A percentile compares a stretch with the other conserved stretches of the same genome.
Conservation (phyloP, 1,140 invertebrate species). For the Panagrolaimus sp. region DNA sequence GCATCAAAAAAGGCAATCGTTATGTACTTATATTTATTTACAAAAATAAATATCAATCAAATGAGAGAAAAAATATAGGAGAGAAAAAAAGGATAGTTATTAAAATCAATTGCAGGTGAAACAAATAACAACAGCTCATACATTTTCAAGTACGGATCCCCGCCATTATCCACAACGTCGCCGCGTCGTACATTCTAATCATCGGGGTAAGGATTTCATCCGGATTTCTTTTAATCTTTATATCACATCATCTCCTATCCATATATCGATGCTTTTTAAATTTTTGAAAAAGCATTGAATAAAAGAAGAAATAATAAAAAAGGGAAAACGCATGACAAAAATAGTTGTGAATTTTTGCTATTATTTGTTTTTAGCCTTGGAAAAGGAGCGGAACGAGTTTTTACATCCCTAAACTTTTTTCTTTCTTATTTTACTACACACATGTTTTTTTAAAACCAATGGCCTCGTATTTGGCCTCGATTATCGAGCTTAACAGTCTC, state of each 20-base stretch:
- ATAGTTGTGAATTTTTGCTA: too few relatives aligned
- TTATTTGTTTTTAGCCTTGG: too few relatives aligned
- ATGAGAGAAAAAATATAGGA: too few relatives aligned
- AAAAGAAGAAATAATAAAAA: too few relatives aligned
- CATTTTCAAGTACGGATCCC: conserved; percentile 44
- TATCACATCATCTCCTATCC: not conserved
- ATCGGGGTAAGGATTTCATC: not conserved
- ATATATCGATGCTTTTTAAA: not conserved
- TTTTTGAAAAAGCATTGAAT: not conserved
- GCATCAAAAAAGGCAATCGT: too few relatives aligned
- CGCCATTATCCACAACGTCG: conserved; percentile 40
- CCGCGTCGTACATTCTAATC: conserved; percentile 29
- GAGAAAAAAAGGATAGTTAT: too few relatives aligned
- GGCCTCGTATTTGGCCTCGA: not conserved
- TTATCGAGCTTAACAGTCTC: not conserved
- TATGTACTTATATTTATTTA: too few relatives aligned
- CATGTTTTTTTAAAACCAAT: conserved; percentile 7
- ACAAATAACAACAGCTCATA: conserved; percentile 46
- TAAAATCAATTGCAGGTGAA: conserved; percentile 30
- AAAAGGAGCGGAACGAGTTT: not conserved
- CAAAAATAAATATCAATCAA: too few relatives aligned
- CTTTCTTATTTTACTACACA: conserved; percentile 15
- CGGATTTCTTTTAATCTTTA: not conserved
- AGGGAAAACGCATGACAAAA: not conserved
- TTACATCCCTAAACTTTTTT: not conserved